A percentile compares a stretch with the other conserved stretches of the same genome.
Evolutionary conservation across 2,888 invertebrate genomes (phyloP).

Genomic region (Laothoe populi): DNA sequence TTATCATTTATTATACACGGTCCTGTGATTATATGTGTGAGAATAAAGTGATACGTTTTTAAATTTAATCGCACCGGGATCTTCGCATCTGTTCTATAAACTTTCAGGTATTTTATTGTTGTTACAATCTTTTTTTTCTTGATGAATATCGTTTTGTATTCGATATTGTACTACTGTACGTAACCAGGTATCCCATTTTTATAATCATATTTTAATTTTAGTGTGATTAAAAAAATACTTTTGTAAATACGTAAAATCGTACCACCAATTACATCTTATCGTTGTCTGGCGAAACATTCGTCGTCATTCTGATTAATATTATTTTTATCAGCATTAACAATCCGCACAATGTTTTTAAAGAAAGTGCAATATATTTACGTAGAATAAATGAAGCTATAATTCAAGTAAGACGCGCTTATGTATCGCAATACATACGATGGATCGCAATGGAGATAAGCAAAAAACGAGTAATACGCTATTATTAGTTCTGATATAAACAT

Average conservation of each 20-base stretch:
- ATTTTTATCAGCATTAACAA: background rate
- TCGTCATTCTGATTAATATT: conserved; percentile 11
- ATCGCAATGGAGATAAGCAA: conserved; percentile 2
- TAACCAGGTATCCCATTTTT: background rate
- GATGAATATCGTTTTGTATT: background rate
- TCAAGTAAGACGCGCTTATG: background rate
- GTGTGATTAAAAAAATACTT: background rate
- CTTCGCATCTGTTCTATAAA: conserved; percentile 55
- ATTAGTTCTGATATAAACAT: conserved; percentile 5
- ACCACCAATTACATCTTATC: conserved; percentile 6
- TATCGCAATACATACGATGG: background rate
- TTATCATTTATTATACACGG: conserved; percentile 35
- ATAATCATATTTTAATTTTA: background rate
- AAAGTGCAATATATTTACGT: background rate
- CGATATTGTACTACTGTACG: background rate
- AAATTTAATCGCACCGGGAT: background rate
- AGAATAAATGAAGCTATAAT: conserved; percentile 1
- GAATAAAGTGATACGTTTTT: conserved; percentile 33
- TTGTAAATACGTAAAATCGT: background rate
- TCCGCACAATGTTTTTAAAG: background rate
- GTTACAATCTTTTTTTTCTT: background rate
- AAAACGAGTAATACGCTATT: background rate
- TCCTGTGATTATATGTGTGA: conserved; percentile 38
- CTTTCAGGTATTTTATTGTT: conserved; percentile 46
- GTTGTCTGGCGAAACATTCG: background rate